Conservation (phyloP, 2,113 vertebrate genomes). For the Bungarus multicinctus region DNA sequence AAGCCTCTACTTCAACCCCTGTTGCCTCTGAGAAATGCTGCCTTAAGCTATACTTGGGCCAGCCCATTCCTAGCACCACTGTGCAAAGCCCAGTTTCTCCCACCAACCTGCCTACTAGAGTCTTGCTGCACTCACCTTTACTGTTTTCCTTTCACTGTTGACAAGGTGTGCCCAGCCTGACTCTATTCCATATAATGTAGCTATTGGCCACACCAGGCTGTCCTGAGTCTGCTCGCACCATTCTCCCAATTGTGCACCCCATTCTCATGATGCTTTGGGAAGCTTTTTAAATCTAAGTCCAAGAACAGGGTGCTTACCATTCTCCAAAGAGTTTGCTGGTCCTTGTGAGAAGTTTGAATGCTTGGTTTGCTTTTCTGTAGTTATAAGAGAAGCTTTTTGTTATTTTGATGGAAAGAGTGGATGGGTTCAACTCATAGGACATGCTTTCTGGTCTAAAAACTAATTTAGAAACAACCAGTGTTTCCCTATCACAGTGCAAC, state of each 20-base stretch:
- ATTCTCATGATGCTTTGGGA: neutral
- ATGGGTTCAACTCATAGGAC: neutral
- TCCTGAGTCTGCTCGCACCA: neutral
- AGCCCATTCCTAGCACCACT: neutral
- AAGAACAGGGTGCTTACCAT: neutral
- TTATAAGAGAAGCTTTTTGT: neutral
- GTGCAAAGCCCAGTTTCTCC: too few relatives aligned
- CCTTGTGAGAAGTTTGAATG: constrained; percentile 12
- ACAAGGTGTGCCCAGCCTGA: neutral
- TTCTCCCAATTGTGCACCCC: neutral
- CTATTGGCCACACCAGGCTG: neutral
- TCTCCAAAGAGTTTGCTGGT: neutral
- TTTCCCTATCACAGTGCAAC: neutral
- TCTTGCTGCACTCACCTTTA: neutral
- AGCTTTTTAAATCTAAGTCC: neutral
- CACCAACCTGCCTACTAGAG: neutral
- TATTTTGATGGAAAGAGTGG: neutral
- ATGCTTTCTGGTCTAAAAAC: neutral
- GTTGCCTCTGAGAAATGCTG: neutral
- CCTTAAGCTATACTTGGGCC: neutral
- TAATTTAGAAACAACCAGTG: neutral
- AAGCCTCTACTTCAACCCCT: neutral
- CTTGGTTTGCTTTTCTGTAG: neutral
- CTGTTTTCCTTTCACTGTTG: neutral
- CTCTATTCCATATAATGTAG: neutral